Evolutionary conservation across 1,140 invertebrate genomes (phyloP).

Genomic region (Drosophila trapezifrons): DNA sequence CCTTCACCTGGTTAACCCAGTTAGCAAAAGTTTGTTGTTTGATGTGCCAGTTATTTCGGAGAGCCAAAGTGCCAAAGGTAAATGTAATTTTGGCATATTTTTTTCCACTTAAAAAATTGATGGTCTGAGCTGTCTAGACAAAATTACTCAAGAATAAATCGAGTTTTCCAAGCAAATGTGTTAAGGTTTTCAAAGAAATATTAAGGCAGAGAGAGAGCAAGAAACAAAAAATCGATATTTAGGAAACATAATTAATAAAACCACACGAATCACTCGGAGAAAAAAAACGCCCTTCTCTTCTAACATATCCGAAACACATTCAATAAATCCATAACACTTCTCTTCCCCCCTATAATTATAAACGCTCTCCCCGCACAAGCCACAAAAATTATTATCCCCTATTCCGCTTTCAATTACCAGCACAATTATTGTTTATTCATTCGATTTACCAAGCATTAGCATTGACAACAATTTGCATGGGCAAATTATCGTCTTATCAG

Average conservation of each 20-base stretch:
- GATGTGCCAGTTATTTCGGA: slow-evolving; percentile 58
- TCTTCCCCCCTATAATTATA: not conserved
- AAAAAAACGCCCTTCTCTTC: not conserved
- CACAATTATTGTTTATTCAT: slow-evolving; percentile 45
- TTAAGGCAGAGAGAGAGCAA: not conserved
- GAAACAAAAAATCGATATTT: not conserved
- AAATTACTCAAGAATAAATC: slow-evolving; percentile 17
- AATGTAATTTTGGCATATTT: slow-evolving; percentile 43
- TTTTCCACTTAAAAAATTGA: slow-evolving; percentile 22
- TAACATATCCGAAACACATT: not conserved
- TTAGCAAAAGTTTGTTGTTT: slow-evolving; percentile 67
- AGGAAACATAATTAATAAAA: not conserved
- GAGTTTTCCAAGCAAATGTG: not conserved
- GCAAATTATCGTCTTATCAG: slow-evolving; percentile 43
- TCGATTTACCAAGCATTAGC: slow-evolving; percentile 10
- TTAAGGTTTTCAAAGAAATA: not conserved
- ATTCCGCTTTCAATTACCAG: slow-evolving; percentile 24
- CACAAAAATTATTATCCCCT: slow-evolving; percentile 9
- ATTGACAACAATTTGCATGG: slow-evolving; percentile 30
- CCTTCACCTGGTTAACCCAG: slow-evolving; percentile 60
- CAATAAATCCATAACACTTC: not conserved
- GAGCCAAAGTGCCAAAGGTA: slow-evolving; percentile 18
- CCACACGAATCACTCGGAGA: not conserved
- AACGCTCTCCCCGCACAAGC: not conserved
- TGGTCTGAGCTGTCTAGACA: slow-evolving; percentile 29